phyloP scores from a whole-genome alignment of 2,888 invertebrate species.

The Aphidoletes aphidimyza region DNA sequence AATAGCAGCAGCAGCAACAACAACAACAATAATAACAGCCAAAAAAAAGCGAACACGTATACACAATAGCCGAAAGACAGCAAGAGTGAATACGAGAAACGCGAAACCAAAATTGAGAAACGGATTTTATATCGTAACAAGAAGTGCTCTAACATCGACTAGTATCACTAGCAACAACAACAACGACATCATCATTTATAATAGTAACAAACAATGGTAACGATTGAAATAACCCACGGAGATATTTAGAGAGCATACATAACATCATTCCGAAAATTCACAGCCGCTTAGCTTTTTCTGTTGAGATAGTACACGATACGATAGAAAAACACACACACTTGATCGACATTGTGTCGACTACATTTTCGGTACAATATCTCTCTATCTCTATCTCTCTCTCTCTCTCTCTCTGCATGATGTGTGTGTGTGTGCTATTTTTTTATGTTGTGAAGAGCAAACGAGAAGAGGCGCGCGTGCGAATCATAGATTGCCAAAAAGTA shows the following conservation, averaged over 20 bases:
- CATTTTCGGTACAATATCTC: background rate
- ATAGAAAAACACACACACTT: constrained; percentile 3
- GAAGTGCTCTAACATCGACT: too few species aligned
- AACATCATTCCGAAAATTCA: background rate
- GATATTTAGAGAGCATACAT: background rate
- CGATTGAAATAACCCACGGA: constrained; percentile 37
- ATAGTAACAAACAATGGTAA: constrained; percentile 3
- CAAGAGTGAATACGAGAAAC: too few species aligned
- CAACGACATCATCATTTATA: background rate
- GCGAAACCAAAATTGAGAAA: background rate
- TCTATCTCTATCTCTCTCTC: background rate
- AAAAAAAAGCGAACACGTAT: background rate
- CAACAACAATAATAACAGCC: background rate
- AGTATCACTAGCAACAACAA: background rate
- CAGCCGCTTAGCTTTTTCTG: background rate
- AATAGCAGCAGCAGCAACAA: background rate
- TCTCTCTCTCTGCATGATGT: background rate
- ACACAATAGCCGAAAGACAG: background rate
- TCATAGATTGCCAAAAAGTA: too few species aligned
- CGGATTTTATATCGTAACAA: background rate
- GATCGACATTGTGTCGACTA: constrained; percentile 24
- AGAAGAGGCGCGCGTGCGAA: background rate
- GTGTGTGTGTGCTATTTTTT: background rate
- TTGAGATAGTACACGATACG: constrained; percentile 22
- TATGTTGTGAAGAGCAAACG: too few species aligned